Evolutionary conservation across 2,888 invertebrate genomes (phyloP).

Genomic region (Ectobius pallidus): DNA sequence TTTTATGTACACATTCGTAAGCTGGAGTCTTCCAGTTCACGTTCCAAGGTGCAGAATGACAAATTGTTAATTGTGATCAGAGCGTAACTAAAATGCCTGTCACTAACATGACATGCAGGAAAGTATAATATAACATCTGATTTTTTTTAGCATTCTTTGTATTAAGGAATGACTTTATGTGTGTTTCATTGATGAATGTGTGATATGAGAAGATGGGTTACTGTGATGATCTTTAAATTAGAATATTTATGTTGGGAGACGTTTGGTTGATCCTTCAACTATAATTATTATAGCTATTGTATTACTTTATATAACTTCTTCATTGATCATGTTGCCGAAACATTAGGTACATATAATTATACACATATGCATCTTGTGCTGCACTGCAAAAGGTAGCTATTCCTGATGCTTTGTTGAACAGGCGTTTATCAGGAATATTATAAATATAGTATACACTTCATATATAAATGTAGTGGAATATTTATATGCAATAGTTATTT

Average conservation of each 20-base stretch:
- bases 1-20: not conserved
- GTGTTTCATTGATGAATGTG: not conserved
- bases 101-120: not conserved
- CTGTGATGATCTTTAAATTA: conserved; percentile 1
- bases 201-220: not conserved
- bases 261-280: not conserved
- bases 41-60: not conserved
- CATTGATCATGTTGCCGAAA: conserved; percentile 16
- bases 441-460: conserved; percentile 11
- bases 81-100: no score
- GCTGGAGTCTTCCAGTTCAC: not conserved
- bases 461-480: conserved; percentile 28
- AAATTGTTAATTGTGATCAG: not conserved
- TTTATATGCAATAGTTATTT: conserved; percentile 30
- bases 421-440: not conserved
- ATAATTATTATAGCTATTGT: not conserved
- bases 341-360: not conserved
- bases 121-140: not conserved
- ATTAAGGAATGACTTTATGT: not conserved
- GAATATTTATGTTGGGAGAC: not conserved
- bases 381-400: conserved; percentile 13
- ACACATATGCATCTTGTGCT: not conserved
- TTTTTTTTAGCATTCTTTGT: not conserved
- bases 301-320: not conserved
- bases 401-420: conserved; percentile 8